Percentiles rank a stretch among this genome's conserved stretches.
Conservation (phyloP, 2,113 vertebrate genomes). For the Caranx melampygus region DNA sequence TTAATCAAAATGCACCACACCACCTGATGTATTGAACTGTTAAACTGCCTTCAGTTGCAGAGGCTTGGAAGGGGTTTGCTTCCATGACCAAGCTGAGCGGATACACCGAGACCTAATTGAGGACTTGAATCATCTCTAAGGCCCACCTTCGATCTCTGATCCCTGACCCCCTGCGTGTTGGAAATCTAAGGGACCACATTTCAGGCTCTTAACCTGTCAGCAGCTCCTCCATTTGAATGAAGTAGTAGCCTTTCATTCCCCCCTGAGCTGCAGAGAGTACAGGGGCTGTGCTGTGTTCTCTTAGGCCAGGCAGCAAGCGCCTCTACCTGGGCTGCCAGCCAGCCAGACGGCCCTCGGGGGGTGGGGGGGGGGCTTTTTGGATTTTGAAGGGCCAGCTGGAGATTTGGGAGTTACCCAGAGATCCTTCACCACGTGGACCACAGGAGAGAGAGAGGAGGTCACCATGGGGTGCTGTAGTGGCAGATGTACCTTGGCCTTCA, state of each 20-base stretch:
- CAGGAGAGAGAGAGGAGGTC: slow-evolving; percentile 77
- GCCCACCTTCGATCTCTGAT: slow-evolving; percentile 22
- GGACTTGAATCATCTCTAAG: slow-evolving; percentile 17
- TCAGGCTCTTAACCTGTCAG: slow-evolving; percentile 22
- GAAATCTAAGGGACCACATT: slow-evolving; percentile 25
- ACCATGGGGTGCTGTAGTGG: slow-evolving; percentile 97
- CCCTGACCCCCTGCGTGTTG: slow-evolving; percentile 24
- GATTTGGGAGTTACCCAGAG: slow-evolving; percentile 79
- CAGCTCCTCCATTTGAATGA: slow-evolving; percentile 46
- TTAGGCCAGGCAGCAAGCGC: slow-evolving; percentile 40
- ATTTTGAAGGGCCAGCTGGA: slow-evolving; percentile 62
- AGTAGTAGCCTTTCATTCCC: slow-evolving; percentile 45
- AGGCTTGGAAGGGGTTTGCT: background rate
- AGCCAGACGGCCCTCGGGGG: slow-evolving; percentile 68
- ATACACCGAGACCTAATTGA: slow-evolving; percentile 18
- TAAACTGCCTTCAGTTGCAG: background rate
- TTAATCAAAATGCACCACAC: slow-evolving; percentile 22
- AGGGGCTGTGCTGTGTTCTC: slow-evolving; percentile 40
- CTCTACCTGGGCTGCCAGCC: slow-evolving; percentile 77
- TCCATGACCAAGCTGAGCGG: background rate
- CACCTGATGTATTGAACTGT: slow-evolving; percentile 30
- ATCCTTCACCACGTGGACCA: slow-evolving; percentile 80
- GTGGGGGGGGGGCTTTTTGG: slow-evolving; percentile 48
- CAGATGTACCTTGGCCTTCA: slow-evolving; percentile 93
- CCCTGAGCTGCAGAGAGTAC: slow-evolving; percentile 34